phyloP scores from a whole-genome alignment of 2,888 invertebrate species.

The Incurvaria masculella region DNA sequence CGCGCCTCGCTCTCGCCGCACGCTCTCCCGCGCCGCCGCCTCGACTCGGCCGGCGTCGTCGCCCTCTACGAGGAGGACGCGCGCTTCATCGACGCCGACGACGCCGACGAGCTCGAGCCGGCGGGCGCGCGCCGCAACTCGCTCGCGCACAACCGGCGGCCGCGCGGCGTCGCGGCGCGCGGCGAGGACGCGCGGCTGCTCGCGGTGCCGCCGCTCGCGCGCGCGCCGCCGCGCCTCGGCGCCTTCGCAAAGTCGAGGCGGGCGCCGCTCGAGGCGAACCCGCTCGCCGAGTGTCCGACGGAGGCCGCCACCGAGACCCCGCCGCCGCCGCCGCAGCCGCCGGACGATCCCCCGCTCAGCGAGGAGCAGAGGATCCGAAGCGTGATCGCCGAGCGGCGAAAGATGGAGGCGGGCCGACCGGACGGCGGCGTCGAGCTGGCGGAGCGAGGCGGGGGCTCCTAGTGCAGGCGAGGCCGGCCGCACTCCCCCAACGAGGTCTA shows the following conservation, averaged over 20 bases:
- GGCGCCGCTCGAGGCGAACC: not conserved
- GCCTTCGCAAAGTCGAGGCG: not conserved
- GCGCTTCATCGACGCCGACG: constrained; percentile 59
- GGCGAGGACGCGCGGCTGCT: constrained; percentile 46
- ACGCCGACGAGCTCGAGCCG: constrained; percentile 47
- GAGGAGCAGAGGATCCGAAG: constrained; percentile 57
- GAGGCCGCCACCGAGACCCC: constrained; percentile 23
- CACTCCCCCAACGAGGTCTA: constrained; percentile 51
- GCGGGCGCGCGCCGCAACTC: constrained; percentile 42
- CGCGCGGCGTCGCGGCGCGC: constrained; percentile 41
- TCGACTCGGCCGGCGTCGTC: constrained; percentile 34
- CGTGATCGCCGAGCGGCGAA: constrained; percentile 59
- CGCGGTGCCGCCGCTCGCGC: constrained; percentile 34
- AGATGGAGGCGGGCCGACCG: constrained; percentile 45
- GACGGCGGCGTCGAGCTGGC: constrained; percentile 38
- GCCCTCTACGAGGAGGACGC: constrained; percentile 53
- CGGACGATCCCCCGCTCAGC: constrained; percentile 28
- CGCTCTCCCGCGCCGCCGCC: constrained; percentile 47
- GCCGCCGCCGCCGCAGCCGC: constrained; percentile 25
- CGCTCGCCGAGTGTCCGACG: constrained; percentile 13
- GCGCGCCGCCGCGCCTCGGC: constrained; percentile 30
- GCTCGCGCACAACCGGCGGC: constrained; percentile 49
- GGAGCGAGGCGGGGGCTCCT: constrained; percentile 45
- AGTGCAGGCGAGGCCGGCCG: constrained; percentile 55
- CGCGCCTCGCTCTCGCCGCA: constrained; percentile 55